phyloP scores from a whole-genome alignment of 1,140 invertebrate genomes.

The Carcinoscorpius rotundicauda region DNA sequence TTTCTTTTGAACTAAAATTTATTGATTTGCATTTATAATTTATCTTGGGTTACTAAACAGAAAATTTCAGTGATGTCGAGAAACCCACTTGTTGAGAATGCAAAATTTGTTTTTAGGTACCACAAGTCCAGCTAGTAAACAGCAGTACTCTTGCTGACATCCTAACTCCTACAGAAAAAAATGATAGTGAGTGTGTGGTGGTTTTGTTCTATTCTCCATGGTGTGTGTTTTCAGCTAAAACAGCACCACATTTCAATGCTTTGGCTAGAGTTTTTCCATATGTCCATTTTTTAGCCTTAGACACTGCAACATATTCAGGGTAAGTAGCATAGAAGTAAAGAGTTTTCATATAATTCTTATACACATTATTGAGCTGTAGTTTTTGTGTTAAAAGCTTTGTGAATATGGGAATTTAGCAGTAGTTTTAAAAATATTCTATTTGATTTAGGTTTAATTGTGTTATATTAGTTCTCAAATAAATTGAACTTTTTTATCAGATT shows the following conservation, averaged over 20 bases:
- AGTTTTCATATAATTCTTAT: too few relatives aligned
- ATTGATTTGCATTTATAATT: too few relatives aligned
- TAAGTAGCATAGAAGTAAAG: slow-evolving; percentile 28
- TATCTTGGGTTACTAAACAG: too few relatives aligned
- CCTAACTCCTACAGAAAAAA: slow-evolving; percentile 10
- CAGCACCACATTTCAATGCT: slow-evolving; percentile 81
- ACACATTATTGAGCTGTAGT: too few relatives aligned
- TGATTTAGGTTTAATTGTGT: background rate
- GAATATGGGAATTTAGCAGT: too few relatives aligned
- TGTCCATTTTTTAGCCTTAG: slow-evolving; percentile 75
- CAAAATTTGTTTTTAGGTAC: slow-evolving; percentile 8
- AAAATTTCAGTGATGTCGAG: too few relatives aligned
- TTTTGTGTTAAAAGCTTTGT: too few relatives aligned
- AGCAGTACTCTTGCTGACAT: slow-evolving; percentile 9
- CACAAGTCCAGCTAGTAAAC: slow-evolving; percentile 16
- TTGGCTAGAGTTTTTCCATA: slow-evolving; percentile 69
- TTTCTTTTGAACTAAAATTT: too few relatives aligned
- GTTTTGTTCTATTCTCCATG: slow-evolving; percentile 80
- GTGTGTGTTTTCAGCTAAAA: slow-evolving; percentile 77
- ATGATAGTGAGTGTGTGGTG: slow-evolving; percentile 46
- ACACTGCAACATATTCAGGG: slow-evolving; percentile 70
- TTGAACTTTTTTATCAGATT: background rate
- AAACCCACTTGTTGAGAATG: too few relatives aligned
- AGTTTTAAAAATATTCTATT: background rate
- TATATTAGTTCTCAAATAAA: background rate